Evolutionary conservation across 2,113 vertebrate species (phyloP), one percentile per base, ranked within the genome.

Genomic region (Panthera tigris): DNA sequence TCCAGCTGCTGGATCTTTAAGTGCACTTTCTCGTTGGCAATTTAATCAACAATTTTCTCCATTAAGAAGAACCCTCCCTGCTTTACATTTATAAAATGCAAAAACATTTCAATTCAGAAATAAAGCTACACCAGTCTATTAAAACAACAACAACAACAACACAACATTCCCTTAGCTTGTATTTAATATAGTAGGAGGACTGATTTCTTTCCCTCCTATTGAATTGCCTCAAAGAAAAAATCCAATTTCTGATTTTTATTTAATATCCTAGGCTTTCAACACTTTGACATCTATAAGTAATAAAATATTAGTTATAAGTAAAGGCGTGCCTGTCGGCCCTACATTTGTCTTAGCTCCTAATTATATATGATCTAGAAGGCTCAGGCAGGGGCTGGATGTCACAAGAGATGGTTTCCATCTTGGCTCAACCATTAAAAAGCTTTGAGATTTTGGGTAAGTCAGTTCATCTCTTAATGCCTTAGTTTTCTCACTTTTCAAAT

Each of bases 1-100:
- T 85, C 97, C 96, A 76, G 68, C 94, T 98, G 78, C 93, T 97
- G 96, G 95, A 97, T 96, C 97, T 95, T 95, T 95, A 97, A 97
- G 90, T 96, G 97, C 92, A 96, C 95, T 98, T 98, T 97, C 90
- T 98, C 94, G 92, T 96, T 94, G 97, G 94, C 74, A 93, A 66
- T 97, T 97, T 97, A 98, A 97, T 97, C 96, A 96, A 89, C 25
- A 48, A 63, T 93, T 76, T 83, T 97, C 96, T 97, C 97, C 89
- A 95, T 95, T 91, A 98, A 97, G 41, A 95, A 94, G 69, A 97
- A 82, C 68, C 65, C 61, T 55, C 86, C 69, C 68, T 94, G 55
- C n/a, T 97, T 97, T 94, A 92, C 84, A 81, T 82, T 78, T 96
- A 82, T 93, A 94, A 97, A 97, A 78, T 90, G 68, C 61, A 89